phyloP scores from a whole-genome alignment of 2,797 vertebrate genomes.

The Falco cherrug region DNA sequence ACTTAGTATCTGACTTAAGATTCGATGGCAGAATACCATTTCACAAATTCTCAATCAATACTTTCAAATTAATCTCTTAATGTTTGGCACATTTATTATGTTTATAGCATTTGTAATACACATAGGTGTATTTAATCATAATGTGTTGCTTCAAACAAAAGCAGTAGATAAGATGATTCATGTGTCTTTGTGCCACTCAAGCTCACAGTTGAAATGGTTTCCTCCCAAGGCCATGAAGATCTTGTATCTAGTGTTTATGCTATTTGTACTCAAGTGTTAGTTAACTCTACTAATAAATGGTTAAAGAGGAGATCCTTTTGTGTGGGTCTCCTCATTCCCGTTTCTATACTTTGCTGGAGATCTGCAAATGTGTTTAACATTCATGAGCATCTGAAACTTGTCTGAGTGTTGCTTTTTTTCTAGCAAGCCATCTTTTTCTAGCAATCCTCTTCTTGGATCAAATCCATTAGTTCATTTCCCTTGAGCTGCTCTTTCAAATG shows the following conservation, averaged over 20 bases:
- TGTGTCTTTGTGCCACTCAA: not conserved
- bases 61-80: not conserved
- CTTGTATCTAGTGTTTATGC: not conserved
- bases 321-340: not conserved
- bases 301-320: not conserved
- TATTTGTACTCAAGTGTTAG: not conserved
- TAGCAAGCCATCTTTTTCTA: not conserved
- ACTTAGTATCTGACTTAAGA: not conserved
- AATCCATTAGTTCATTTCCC: not conserved
- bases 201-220: not conserved
- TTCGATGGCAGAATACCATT: not conserved
- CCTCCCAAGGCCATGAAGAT: not conserved
- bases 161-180: not conserved
- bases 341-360: not conserved
- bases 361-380: not conserved
- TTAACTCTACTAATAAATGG: not conserved
- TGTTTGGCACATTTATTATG: not conserved
- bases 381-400: not conserved
- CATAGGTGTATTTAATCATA: not conserved
- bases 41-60: not conserved
- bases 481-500: not conserved
- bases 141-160: not conserved
- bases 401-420: not conserved
- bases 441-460: not conserved
- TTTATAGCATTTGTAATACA: not conserved